Conservation (phyloP, 2,888 invertebrate species). For the Abscondita cerata region DNA sequence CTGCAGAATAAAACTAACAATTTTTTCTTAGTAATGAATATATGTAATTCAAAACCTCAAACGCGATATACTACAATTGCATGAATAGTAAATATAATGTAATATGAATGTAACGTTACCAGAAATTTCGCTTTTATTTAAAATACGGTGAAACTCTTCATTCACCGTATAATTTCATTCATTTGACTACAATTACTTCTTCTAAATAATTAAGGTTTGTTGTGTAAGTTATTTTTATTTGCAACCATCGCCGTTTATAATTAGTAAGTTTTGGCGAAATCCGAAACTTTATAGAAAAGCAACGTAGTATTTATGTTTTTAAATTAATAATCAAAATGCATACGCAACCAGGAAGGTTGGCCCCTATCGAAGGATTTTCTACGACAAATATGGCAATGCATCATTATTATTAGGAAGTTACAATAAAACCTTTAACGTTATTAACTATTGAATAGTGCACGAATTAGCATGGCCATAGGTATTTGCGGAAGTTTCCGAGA, state of each 20-base stretch:
- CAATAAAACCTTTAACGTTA: slow-evolving; percentile 15
- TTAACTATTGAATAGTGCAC: not conserved
- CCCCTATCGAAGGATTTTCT: slow-evolving; percentile 30
- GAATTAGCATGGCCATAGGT: not conserved
- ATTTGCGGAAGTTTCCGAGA: not conserved
- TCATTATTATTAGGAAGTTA: slow-evolving; percentile 32
- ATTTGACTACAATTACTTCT: slow-evolving; percentile 13
- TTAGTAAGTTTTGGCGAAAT: too few relatives aligned
- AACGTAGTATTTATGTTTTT: not conserved
- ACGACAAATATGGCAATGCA: slow-evolving; percentile 32
- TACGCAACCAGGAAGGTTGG: slow-evolving; percentile 28
- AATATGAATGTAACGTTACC: too few relatives aligned
- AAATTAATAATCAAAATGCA: slow-evolving; percentile 6
- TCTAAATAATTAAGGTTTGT: slow-evolving; percentile 9
- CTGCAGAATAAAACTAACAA: too few relatives aligned
- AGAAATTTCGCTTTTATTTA: slow-evolving; percentile 16
- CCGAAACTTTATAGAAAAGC: too few relatives aligned
- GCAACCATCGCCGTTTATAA: not conserved
- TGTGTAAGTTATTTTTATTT: not conserved
- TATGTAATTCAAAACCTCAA: too few relatives aligned
- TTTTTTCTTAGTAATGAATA: too few relatives aligned
- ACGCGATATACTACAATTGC: too few relatives aligned
- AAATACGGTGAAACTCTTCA: slow-evolving; percentile 17
- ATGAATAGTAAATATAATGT: too few relatives aligned
- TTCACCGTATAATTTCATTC: slow-evolving; percentile 19